Evolutionary conservation across 2,888 invertebrate genomes (phyloP), one percentile per base, ranked within the genome.

Genomic region (Archaeoteleia sp.): DNA sequence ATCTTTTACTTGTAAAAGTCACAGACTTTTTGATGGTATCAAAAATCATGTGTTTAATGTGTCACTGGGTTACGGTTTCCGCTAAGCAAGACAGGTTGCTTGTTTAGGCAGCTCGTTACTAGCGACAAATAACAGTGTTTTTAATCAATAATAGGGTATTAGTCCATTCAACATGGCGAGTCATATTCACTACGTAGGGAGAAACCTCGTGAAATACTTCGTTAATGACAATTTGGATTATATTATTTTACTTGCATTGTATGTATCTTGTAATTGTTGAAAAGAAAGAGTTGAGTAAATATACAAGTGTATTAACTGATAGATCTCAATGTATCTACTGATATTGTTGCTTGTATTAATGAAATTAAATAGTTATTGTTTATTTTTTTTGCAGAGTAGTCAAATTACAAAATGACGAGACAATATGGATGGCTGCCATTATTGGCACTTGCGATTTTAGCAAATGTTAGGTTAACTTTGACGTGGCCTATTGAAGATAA

Each of bases 351-450:
- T n/a, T n/a, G n/a, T n/a, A n/a, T n/a, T n/a, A n/a, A n/a, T n/a
- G n/a, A n/a, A n/a, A n/a, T n/a, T 20, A 35, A 17, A 2, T 42
- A 2, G 12, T 46, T 42, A 32, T 57, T 46, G 30, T 6, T 14
- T 12, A 30, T 10, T 43, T 25, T 1, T 45, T 34, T 70, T 68
- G 12, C 66, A 71, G 71, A 66, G 14, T 46, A 48, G 32, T 12
- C 9, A 29, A 48, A 35, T 42, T 29, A 57, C 42, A 42, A 78
- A 58, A 78, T 77, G 79, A 63, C 70, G 63, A 68, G 72, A 70
- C 70, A 63, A 61, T 68, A 69, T 53, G 71, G 72, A 62, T 77
- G 76, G 76, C 61, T 77, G 74, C 72, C 74, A 46, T 39, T 78
- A 43, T 40, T 74, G 69, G 77, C 75, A 62, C 39, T 78, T 27